phyloP scores from a whole-genome alignment of 2,888 invertebrate genomes.

The Idaea dimidiata region DNA sequence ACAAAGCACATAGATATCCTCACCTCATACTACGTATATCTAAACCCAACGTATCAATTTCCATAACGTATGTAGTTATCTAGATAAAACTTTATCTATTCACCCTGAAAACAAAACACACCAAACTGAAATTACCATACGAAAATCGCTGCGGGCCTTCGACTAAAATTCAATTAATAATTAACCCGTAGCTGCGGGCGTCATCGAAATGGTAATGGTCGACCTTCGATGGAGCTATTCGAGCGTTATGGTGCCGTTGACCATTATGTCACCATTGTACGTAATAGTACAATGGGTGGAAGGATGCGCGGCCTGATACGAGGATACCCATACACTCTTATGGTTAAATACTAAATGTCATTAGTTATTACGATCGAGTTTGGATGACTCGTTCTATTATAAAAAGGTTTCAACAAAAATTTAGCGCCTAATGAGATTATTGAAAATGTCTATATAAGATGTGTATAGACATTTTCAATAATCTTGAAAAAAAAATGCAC shows the following conservation, averaged over 20 bases:
- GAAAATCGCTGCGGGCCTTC: not conserved
- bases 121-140: not conserved
- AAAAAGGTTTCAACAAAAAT: not conserved
- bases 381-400: not conserved
- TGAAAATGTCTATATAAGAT: no score
- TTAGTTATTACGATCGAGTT: not conserved
- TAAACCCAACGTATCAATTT: no score
- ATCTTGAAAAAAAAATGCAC: no score
- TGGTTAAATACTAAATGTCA: not conserved
- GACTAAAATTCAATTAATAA: not conserved
- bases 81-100: not conserved
- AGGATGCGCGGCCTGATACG: conserved; percentile 15
- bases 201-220: conserved; percentile 26
- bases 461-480: no score
- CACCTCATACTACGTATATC: no score
- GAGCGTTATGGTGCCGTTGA: conserved; percentile 41
- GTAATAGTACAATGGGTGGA: conserved; percentile 35
- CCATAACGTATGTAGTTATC: no score
- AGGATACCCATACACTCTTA: not conserved
- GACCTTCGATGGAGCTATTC: conserved; percentile 39
- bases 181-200: conserved; percentile 10
- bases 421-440: no score
- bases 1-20: no score
- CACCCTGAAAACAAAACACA: not conserved
- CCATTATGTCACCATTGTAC: conserved; percentile 51